phyloP scores from a whole-genome alignment of 2,113 vertebrate species.

The Sciurus niger region DNA sequence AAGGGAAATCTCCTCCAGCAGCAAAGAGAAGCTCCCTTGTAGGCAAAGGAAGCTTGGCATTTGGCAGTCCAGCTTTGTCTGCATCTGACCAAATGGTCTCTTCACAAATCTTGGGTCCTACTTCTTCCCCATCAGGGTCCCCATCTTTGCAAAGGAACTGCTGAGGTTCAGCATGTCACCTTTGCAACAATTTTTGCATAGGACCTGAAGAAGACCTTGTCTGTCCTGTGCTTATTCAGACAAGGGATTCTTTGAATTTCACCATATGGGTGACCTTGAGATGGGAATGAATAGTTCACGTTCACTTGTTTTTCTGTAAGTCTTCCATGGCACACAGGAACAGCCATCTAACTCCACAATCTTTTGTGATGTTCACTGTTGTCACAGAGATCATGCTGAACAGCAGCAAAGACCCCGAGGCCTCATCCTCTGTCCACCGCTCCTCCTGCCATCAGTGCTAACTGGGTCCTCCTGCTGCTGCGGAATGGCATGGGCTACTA shows the following conservation, averaged over 20 bases:
- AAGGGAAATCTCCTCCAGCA: not conserved
- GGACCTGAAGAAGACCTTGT: not conserved
- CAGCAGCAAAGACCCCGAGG: constrained; percentile 9
- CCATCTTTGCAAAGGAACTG: not conserved
- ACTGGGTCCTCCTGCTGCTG: not conserved
- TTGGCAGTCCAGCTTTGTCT: not conserved
- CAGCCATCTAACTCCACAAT: too few relatives aligned
- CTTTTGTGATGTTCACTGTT: not conserved
- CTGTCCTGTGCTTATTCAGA: not conserved
- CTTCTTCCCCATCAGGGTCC: not conserved
- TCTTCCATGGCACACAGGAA: too few relatives aligned
- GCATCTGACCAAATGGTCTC: not conserved
- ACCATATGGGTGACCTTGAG: not conserved
- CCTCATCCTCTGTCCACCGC: not conserved
- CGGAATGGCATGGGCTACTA: not conserved
- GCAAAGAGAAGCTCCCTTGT: not conserved
- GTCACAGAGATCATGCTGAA: not conserved
- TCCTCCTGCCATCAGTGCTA: not conserved
- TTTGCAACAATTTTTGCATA: not conserved
- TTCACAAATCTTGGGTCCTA: not conserved
- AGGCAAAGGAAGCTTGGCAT: not conserved
- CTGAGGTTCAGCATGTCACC: not conserved
- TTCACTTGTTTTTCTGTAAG: too few relatives aligned
- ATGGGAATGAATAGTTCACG: too few relatives aligned
- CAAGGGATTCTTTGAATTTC: constrained; percentile 7